Evolutionary conservation across 1,140 invertebrate genomes (phyloP).

Genomic region (Brachionus sp.): DNA sequence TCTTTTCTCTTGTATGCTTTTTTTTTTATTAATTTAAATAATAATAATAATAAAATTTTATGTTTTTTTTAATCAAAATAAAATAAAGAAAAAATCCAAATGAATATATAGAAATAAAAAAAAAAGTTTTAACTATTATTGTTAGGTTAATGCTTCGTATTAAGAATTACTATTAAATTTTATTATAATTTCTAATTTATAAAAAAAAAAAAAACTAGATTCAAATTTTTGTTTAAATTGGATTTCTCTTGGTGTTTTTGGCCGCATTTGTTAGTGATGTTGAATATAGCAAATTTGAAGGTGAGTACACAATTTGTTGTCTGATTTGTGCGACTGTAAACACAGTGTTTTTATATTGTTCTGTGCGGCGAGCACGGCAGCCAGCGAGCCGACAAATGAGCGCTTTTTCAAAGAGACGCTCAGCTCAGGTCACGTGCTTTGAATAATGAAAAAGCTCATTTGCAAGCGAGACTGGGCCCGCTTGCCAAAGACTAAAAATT

Average conservation of each 20-base stretch:
- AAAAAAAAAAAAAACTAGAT: neutral
- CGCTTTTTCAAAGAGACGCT: too few relatives aligned
- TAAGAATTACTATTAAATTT: neutral
- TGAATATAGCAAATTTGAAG: neutral
- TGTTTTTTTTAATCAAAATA: constrained; percentile 28
- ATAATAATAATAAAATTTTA: constrained; percentile 36
- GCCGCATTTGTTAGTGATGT: neutral
- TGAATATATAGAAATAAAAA: neutral
- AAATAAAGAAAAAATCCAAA: neutral
- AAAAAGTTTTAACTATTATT: constrained; percentile 15
- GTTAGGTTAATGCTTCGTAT: constrained; percentile 13
- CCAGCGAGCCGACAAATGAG: neutral
- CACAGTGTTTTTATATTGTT: too few relatives aligned
- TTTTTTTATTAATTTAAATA: constrained; percentile 12
- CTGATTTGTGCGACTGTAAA: neutral
- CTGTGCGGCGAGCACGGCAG: neutral
- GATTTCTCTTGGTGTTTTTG: neutral
- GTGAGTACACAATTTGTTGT: neutral
- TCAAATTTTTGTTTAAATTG: neutral
- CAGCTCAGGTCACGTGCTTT: neutral
- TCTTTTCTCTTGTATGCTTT: neutral
- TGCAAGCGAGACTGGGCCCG: neutral
- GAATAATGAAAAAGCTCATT: too few relatives aligned
- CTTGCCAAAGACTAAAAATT: neutral
- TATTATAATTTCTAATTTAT: neutral